These are phyloP conservation scores for Nerophis lumbriciformis DNA, from an alignment of 2,113 vertebrate genomes.

Conservation along the genomic window DNA sequence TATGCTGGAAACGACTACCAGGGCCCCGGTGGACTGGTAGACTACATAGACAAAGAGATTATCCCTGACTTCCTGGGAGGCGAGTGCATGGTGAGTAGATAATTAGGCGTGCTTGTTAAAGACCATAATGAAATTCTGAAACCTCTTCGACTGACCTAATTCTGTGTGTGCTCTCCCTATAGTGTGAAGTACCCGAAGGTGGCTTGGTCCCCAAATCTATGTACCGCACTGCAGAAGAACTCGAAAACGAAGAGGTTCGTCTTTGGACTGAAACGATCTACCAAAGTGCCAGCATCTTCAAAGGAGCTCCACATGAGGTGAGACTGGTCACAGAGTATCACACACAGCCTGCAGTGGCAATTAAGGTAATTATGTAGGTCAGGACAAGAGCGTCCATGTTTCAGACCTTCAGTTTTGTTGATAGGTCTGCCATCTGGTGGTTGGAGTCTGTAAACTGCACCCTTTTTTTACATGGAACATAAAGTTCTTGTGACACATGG, in stretches of 20 bases:
- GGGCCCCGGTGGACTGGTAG: conserved; percentile 89
- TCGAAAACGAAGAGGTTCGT: conserved; percentile 87
- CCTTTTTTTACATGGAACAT: background rate
- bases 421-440: conserved; percentile 50
- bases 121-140: background rate
- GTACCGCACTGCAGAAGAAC: conserved; percentile 89
- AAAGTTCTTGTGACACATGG: background rate
- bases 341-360: background rate
- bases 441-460: background rate
- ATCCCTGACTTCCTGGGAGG: conserved; percentile 95
- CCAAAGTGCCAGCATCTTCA: conserved; percentile 89
- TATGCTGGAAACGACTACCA: conserved; percentile 99
- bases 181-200: conserved; percentile 96
- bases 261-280: conserved; percentile 97
- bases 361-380: conserved; percentile 15
- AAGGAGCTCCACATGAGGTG: conserved; percentile 83
- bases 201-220: conserved; percentile 93
- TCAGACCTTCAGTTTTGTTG: background rate
- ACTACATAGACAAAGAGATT: conserved; percentile 95
- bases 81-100: conserved; percentile 86
- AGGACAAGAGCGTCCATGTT: background rate
- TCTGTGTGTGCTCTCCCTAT: background rate
- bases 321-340: conserved; percentile 12
- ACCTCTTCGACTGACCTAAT: conserved; percentile 22
- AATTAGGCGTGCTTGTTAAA: background rate